phyloP scores from a whole-genome alignment of 2,797 vertebrate genomes.

The Labroides dimidiatus region DNA sequence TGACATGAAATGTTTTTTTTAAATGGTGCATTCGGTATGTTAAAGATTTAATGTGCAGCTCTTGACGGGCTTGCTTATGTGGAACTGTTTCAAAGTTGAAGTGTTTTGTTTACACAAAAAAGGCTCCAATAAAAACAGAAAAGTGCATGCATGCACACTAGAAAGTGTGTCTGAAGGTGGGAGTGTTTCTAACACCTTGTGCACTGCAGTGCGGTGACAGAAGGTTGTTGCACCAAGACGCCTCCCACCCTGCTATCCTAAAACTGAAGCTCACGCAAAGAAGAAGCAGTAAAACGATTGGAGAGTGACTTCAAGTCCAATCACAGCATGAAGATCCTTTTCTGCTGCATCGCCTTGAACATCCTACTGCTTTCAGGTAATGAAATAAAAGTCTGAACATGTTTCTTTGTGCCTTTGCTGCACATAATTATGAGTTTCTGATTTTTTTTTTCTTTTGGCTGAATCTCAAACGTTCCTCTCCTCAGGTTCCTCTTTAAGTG shows the following conservation, averaged over 20 bases:
- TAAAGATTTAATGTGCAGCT: no score
- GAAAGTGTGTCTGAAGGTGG: no score
- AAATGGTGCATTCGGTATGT: no score
- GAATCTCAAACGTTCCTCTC: not conserved
- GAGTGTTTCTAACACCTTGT: not conserved
- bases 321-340: not conserved
- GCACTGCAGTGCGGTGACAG: no score
- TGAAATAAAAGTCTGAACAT: not conserved
- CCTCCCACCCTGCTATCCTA: not conserved
- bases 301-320: no score
- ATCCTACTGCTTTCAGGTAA: not conserved
- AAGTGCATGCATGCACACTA: no score
- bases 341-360: not conserved
- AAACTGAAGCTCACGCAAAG: not conserved
- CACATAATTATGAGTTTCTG: not conserved
- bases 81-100: no score
- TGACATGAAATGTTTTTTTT: no score
- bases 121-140: no score
- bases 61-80: no score
- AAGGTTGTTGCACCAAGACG: not conserved
- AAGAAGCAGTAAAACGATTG: no score
- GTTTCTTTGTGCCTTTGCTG: not conserved
- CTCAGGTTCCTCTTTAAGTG: slow-evolving; percentile 13
- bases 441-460: not conserved
- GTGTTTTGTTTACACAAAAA: no score